Conservation (phyloP, 2,113 vertebrate genomes). For the Noturus placidus region DNA sequence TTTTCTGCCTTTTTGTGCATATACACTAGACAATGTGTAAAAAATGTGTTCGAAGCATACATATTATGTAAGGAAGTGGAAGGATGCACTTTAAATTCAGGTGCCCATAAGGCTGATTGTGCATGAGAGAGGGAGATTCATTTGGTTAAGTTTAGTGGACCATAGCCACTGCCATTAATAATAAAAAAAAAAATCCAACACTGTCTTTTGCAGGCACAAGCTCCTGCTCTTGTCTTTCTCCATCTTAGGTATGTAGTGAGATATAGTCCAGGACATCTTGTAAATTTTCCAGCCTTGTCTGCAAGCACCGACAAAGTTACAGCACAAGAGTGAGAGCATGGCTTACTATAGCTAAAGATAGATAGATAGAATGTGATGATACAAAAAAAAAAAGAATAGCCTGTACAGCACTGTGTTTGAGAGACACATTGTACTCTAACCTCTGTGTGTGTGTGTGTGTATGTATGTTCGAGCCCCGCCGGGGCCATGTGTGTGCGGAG, state of each 20-base stretch:
- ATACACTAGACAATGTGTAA: too few species aligned
- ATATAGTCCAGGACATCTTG: slow-evolving; percentile 9
- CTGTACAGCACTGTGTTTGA: too few species aligned
- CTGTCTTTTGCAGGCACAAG: not conserved
- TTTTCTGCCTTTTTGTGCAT: not conserved
- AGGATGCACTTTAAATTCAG: not conserved
- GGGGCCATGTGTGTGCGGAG: too few species aligned
- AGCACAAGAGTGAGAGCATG: not conserved
- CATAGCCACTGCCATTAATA: slow-evolving; percentile 10
- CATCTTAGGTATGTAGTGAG: slow-evolving; percentile 34
- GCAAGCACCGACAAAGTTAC: not conserved
- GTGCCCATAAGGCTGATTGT: slow-evolving; percentile 1
- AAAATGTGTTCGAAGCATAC: not conserved
- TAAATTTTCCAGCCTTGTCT: slow-evolving; percentile 25
- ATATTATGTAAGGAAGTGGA: not conserved
- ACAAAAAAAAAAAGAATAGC: not conserved
- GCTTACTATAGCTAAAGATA: slow-evolving; percentile 9
- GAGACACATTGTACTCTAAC: too few species aligned
- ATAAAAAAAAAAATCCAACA: not conserved
- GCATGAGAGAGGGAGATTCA: slow-evolving; percentile 18
- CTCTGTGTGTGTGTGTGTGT: slow-evolving; percentile 15
- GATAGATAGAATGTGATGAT: not conserved
- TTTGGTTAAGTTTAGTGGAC: slow-evolving; percentile 46
- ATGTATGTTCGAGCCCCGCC: too few species aligned
- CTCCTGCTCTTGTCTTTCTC: not conserved